Conservation (phyloP, 2,113 vertebrate genomes). For the Sclerurus mexicanus region DNA sequence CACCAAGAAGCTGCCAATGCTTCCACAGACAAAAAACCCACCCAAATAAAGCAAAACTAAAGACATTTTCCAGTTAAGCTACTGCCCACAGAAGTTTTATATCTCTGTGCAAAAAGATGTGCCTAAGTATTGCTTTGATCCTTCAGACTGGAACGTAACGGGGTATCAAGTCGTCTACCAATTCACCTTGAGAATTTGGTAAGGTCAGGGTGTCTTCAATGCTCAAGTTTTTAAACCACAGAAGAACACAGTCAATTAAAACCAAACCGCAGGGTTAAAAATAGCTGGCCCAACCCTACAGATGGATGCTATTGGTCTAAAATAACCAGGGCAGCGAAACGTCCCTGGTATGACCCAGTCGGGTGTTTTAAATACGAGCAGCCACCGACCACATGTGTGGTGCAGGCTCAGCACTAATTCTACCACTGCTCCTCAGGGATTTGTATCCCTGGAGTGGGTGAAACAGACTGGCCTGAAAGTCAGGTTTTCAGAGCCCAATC, state of each 20-base stretch:
- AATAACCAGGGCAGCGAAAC: background rate
- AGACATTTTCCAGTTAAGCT: background rate
- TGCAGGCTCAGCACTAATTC: background rate
- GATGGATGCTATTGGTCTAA: background rate
- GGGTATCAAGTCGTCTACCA: background rate
- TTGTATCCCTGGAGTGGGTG: rapidly evolving
- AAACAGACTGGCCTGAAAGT: rapidly evolving
- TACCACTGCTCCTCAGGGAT: rapidly evolving
- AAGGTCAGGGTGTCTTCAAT: background rate
- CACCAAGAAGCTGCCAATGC: background rate
- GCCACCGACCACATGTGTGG: rapidly evolving
- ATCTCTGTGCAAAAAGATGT: background rate
- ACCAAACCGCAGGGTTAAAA: background rate
- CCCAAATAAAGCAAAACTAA: background rate
- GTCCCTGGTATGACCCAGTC: background rate
- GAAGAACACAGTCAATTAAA: background rate
- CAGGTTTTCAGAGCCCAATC: background rate
- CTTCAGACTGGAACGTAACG: background rate
- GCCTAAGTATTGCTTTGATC: background rate
- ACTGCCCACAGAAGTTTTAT: background rate
- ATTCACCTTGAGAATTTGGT: constrained; percentile 13
- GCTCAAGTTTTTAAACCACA: background rate
- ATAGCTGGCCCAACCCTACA: background rate
- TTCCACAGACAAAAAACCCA: background rate
- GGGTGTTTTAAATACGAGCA: rapidly evolving